phyloP scores from a whole-genome alignment of 2,113 vertebrate species.

The Oreochromis tanganicae region DNA sequence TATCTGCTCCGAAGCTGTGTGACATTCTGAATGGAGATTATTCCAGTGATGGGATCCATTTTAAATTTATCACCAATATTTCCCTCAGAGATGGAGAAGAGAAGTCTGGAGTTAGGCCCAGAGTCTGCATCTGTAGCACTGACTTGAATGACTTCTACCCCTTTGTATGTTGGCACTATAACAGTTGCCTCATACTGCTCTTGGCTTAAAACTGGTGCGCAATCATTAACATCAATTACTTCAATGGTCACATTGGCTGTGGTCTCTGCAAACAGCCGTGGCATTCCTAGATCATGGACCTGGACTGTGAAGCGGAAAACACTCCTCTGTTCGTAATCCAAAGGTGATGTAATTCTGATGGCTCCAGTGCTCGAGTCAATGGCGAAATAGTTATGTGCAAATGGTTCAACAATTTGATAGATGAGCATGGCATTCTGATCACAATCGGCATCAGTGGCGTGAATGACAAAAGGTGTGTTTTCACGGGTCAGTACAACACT shows the following conservation, averaged over 20 bases:
- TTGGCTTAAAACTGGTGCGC: conserved; percentile 83
- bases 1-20: conserved; percentile 93
- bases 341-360: conserved; percentile 77
- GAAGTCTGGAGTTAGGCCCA: conserved; percentile 79
- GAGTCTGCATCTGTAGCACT: conserved; percentile 91
- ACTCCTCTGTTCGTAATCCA: conserved; percentile 88
- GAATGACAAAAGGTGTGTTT: conserved; percentile 87
- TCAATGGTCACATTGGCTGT: conserved; percentile 90
- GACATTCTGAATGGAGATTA: conserved; percentile 86
- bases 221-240: conserved; percentile 92
- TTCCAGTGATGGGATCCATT: conserved; percentile 77
- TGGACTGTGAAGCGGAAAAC: conserved; percentile 90
- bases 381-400: conserved; percentile 86
- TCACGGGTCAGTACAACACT: conserved; percentile 86
- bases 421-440: conserved; percentile 89
- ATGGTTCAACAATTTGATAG: conserved; percentile 93
- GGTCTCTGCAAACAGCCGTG: conserved; percentile 85
- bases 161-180: conserved; percentile 88
- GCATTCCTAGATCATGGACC: conserved; percentile 87
- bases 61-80: conserved; percentile 96
- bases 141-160: conserved; percentile 81
- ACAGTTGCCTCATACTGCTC: conserved; percentile 82
- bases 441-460: conserved; percentile 83
- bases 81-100: conserved; percentile 91
- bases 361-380: conserved; percentile 95